Base-by-base conservation (phyloP, 2,797 vertebrate genomes). In the Cynopterus sphinx region DNA sequence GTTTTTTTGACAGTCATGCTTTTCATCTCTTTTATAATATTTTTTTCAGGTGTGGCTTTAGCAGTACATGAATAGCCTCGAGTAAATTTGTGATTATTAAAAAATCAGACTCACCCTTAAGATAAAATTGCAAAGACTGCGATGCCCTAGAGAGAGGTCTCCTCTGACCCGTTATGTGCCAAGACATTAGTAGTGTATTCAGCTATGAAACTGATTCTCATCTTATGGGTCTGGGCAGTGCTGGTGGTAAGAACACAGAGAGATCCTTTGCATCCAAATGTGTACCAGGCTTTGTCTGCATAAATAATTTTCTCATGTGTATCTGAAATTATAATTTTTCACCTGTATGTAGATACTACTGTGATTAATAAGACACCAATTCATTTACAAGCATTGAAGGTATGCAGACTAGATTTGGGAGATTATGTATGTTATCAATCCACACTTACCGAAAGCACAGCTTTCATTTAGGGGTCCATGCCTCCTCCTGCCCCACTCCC, bases 51-150 rank as follows among this genome's bases (percentile, higher is more conserved):
- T 88, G 10, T 93, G 28, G 2, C 31, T 94, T 81, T 89, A 68
- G 12, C 71, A 70, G 39, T 79, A 43, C 6, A 31, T 19, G 73
- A 78, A 86, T 90, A 90, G 26, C 68, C 43, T 90, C 19, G 19
- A 26, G 41, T 85, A 19, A 55, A 74, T 88, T 78, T 67, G 55
- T 83, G 41, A 68, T 83, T 90, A 81, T 94, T 94, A 41, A 39
- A 16, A 84, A 79, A 13, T 39, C 51, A 96, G 24, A 83, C n/a
- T 82, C 31, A 51, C 67, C 55, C 41, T 85, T 51, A 85, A 85
- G 59, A 22, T 59, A n/a, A 81, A 85, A 81, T 92, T 43, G 84
- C 57, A 43, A 79, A 68, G 71, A 31, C 11, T 59, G 8, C 11
- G 41, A 17, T 70, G 39, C 8, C 26, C 8, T n/a, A 41, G 26